Evolutionary conservation across 1,140 invertebrate genomes (phyloP).

Genomic region (Ceratosolen fusciceps): DNA sequence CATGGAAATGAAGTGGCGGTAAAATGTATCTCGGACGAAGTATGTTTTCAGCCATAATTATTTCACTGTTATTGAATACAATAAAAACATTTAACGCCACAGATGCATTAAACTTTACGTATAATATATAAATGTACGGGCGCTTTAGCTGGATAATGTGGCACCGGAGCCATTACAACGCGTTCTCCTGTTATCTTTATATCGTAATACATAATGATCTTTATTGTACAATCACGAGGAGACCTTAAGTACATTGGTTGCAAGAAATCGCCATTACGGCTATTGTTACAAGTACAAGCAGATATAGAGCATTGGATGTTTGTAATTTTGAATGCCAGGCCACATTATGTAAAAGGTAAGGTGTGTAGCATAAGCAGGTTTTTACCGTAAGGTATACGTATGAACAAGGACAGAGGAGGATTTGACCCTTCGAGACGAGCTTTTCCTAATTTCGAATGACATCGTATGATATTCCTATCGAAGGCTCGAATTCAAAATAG

Average conservation of each 20-base stretch:
- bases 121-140: neutral
- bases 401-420: neutral
- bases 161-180: neutral
- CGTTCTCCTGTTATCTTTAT: neutral
- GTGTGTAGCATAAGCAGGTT: neutral
- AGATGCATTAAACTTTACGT: neutral
- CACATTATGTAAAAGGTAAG: neutral
- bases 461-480: no score
- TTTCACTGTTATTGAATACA: neutral
- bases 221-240: neutral
- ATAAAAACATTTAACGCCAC: neutral
- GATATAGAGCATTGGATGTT: neutral
- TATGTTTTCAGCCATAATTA: slow-evolving; percentile 9
- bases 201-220: neutral
- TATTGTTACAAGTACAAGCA: neutral
- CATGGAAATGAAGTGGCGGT: neutral
- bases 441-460: no score
- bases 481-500: no score
- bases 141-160: no score
- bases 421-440: no score
- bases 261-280: neutral
- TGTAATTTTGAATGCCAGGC: neutral
- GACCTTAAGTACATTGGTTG: neutral
- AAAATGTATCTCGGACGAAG: neutral
- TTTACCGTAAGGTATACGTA: neutral